Evolutionary conservation across 1,140 invertebrate genomes (phyloP).

Genomic region (Theocolax elegans): DNA sequence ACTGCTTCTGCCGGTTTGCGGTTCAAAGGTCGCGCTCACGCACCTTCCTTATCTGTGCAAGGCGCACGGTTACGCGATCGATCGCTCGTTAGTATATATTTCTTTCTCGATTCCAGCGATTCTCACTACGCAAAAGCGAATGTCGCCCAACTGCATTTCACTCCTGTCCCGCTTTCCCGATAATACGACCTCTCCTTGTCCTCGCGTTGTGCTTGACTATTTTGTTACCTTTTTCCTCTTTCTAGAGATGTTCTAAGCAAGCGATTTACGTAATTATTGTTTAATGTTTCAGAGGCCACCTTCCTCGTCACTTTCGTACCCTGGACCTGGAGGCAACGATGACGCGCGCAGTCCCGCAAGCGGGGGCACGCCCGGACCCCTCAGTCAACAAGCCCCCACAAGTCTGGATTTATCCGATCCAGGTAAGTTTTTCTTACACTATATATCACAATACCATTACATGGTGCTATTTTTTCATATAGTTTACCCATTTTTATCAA

Average conservation of each 20-base stretch:
- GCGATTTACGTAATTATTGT: background rate
- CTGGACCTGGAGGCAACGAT: constrained; percentile 86
- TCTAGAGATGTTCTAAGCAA: too few species aligned
- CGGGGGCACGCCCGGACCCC: constrained; percentile 91
- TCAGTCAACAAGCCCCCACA: constrained; percentile 90
- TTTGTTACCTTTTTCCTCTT: background rate
- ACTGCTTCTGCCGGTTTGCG: too few species aligned
- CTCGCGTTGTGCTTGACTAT: background rate
- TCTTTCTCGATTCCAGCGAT: too few species aligned
- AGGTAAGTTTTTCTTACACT: too few species aligned
- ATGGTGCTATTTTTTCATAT: background rate
- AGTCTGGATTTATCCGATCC: constrained; percentile 93
- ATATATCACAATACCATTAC: background rate
- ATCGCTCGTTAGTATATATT: too few species aligned
- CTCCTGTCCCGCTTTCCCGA: too few species aligned
- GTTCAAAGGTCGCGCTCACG: constrained; percentile 45
- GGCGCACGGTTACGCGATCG: background rate
- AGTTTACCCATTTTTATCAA: background rate
- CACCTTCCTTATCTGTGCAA: constrained; percentile 46
- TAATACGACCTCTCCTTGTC: background rate
- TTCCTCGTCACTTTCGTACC: constrained; percentile 92
- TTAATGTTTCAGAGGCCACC: constrained; percentile 86
- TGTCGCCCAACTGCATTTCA: too few species aligned
- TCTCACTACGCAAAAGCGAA: too few species aligned
- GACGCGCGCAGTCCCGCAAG: constrained; percentile 91